A percentile compares a stretch with the other conserved stretches of the same genome.
Conservation (phyloP, 2,888 invertebrate species). For the Pycnomerus fuliginosus region DNA sequence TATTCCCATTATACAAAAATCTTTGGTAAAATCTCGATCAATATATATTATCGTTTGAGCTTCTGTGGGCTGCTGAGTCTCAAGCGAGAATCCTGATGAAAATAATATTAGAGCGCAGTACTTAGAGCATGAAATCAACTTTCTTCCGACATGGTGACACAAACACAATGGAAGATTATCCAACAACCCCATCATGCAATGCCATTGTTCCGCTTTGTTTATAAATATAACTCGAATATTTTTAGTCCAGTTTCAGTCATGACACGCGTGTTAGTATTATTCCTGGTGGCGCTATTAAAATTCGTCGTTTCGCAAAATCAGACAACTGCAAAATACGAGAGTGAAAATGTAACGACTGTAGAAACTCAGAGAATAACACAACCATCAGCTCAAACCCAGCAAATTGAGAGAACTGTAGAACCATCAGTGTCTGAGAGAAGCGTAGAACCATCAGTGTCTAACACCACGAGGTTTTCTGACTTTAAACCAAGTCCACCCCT, state of each 20-base stretch:
- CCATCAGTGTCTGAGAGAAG: slow-evolving; percentile 4
- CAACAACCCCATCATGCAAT: slow-evolving; percentile 16
- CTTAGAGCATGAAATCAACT: slow-evolving; percentile 35
- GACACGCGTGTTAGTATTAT: neutral
- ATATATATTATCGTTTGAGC: no score
- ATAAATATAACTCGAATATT: neutral
- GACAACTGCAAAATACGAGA: slow-evolving; percentile 1
- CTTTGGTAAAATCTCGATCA: no score
- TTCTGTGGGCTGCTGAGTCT: no score
- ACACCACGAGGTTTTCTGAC: slow-evolving; percentile 20
- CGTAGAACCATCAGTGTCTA: neutral
- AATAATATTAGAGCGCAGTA: no score
- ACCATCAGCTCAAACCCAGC: slow-evolving; percentile 24
- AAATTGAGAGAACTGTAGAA: slow-evolving; percentile 25
- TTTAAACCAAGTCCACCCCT: slow-evolving; percentile 59
- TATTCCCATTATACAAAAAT: no score
- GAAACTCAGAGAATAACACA: slow-evolving; percentile 27
- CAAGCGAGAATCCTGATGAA: no score
- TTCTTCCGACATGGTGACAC: slow-evolving; percentile 32
- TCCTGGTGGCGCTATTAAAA: no score
- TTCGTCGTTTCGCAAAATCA: no score
- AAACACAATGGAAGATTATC: slow-evolving; percentile 33
- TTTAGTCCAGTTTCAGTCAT: neutral
- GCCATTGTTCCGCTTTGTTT: neutral
- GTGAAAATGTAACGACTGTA: slow-evolving; percentile 1